Percentiles rank a stretch among this genome's conserved stretches.
phyloP scores from a whole-genome alignment of 2,113 vertebrate species.

The Cyprichromis sp. region DNA sequence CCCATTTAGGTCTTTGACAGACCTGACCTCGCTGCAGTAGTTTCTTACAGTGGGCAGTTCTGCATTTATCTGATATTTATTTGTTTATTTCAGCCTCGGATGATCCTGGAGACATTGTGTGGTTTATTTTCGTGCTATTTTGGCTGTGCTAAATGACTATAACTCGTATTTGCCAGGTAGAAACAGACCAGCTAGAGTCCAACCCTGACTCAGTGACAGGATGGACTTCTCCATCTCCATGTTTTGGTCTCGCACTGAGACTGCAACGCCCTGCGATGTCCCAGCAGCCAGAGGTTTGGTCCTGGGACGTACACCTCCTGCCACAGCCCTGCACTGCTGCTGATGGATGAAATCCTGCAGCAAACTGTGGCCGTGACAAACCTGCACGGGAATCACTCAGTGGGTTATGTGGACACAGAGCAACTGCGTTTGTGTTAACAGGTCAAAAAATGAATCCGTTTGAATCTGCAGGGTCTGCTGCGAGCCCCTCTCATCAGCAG shows the following conservation, averaged over 20 bases:
- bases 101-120: neutral
- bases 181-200: neutral
- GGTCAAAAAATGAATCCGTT: neutral
- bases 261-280: neutral
- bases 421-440: neutral
- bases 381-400: neutral
- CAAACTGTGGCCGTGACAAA: neutral
- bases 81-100: accelerated
- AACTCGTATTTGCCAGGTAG: neutral
- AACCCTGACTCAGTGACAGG: neutral
- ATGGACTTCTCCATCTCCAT: neutral
- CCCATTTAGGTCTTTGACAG: accelerated
- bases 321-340: neutral
- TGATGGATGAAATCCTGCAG: neutral
- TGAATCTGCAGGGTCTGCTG: neutral
- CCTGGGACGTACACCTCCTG: neutral
- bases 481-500: neutral
- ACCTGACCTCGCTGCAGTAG: neutral
- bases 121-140: neutral
- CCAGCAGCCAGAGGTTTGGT: neutral
- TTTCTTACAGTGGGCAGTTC: neutral
- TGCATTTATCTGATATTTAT: neutral
- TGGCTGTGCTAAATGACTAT: neutral
- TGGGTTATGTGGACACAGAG: neutral
- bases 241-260: neutral